Percentiles rank a stretch among this genome's conserved stretches.
These are phyloP conservation scores for Phaethornis superciliosus DNA, from an alignment of 2,113 vertebrate genomes.

Conservation along the genomic window DNA sequence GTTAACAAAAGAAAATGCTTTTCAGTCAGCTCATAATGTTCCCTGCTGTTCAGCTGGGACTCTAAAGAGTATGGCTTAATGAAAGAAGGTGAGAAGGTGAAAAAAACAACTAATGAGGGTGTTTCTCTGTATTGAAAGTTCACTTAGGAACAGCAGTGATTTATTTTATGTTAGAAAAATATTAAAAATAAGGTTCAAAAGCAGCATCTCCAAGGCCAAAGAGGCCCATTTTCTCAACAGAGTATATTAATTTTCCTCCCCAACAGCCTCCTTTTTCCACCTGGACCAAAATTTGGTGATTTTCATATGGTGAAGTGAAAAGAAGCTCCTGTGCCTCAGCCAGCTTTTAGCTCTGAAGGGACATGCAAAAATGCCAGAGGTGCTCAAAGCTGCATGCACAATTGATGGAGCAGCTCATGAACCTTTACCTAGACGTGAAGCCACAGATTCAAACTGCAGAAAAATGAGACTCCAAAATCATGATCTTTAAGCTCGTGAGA, in stretches of 20 bases:
- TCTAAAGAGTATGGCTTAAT: conserved; percentile 70
- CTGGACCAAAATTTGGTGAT: neutral
- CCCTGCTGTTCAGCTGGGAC: conserved; percentile 70
- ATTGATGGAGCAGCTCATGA: neutral
- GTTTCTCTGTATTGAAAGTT: conserved; percentile 67
- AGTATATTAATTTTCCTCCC: neutral
- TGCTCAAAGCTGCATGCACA: neutral
- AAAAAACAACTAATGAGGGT: conserved; percentile 66
- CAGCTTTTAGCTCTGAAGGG: conserved; percentile 2
- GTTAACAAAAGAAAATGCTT: conserved; percentile 74
- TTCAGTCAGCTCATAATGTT: conserved; percentile 73
- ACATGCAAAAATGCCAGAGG: neutral
- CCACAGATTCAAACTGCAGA: neutral
- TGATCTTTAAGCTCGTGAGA: neutral
- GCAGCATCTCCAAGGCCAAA: conserved; percentile 56
- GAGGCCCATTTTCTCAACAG: conserved; percentile 3
- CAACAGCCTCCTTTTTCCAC: conserved; percentile 19
- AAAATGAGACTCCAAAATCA: neutral
- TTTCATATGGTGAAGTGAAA: neutral
- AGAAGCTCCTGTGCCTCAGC: neutral
- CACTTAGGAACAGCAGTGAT: conserved; percentile 44
- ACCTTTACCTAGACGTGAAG: neutral
- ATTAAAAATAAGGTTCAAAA: conserved; percentile 23
- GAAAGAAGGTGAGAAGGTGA: conserved; percentile 77
- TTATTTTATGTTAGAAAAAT: conserved; percentile 58